phyloP scores from a whole-genome alignment of 2,113 vertebrate genomes.

The Mugil cephalus region DNA sequence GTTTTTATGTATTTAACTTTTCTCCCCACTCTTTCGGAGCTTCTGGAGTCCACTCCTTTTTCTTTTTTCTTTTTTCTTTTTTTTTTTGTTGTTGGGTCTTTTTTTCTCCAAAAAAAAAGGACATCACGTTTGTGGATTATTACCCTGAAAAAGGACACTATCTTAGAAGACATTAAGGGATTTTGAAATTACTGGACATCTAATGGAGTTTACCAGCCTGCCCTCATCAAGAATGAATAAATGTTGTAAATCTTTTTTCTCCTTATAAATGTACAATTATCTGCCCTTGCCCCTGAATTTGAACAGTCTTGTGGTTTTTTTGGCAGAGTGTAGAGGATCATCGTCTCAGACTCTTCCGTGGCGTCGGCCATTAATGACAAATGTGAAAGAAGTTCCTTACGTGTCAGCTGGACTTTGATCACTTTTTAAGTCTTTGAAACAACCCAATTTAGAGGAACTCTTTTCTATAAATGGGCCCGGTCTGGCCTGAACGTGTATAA shows the following conservation, averaged over 20 bases:
- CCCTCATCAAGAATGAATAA: conserved; percentile 34
- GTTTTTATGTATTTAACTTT: conserved; percentile 72
- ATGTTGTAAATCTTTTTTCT: conserved; percentile 40
- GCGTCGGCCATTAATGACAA: conserved; percentile 9
- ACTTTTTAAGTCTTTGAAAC: conserved; percentile 70
- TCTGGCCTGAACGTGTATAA: conserved; percentile 15
- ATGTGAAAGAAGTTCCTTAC: conserved; percentile 19
- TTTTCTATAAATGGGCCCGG: conserved; percentile 70
- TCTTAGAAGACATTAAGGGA: conserved; percentile 58
- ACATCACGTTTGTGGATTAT: conserved; percentile 60
- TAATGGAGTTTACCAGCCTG: conserved; percentile 29
- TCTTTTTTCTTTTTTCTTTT: conserved; percentile 20
- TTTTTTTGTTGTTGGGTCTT: not conserved
- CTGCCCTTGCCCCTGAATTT: conserved; percentile 37
- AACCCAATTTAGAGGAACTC: conserved; percentile 50
- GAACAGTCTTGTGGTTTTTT: conserved; percentile 28
- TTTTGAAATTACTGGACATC: conserved; percentile 51
- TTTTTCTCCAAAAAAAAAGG: conserved; percentile 41
- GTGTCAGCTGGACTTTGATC: conserved; percentile 46
- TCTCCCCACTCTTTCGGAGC: conserved; percentile 42
- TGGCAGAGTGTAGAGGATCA: conserved; percentile 29
- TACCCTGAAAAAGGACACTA: conserved; percentile 68
- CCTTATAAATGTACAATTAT: conserved; percentile 22
- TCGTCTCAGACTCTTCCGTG: conserved; percentile 20
- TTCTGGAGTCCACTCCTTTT: conserved; percentile 50